Evolutionary conservation across 2,888 invertebrate genomes (phyloP).

Genomic region (Panopea generosa): DNA sequence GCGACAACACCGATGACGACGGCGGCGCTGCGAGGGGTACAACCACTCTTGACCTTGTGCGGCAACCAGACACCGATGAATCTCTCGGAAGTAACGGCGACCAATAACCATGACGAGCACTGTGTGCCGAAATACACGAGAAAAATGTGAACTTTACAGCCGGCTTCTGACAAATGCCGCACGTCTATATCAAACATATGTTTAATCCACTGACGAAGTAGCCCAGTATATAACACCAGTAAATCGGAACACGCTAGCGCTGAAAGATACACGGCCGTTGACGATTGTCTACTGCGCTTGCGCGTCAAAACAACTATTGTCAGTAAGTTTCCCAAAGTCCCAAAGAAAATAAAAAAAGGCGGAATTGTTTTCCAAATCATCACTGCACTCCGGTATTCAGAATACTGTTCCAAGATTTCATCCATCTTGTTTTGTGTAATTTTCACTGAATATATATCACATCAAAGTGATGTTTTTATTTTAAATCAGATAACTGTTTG

Average conservation of each 20-base stretch:
- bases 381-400: slow-evolving; percentile 17
- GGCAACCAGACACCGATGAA: slow-evolving; percentile 75
- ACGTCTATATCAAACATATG: slow-evolving; percentile 63
- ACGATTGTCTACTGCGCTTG: slow-evolving; percentile 58
- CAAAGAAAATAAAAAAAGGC: slow-evolving; percentile 71
- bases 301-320: slow-evolving; percentile 68
- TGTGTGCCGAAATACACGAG: slow-evolving; percentile 72
- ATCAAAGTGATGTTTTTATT: too few relatives aligned
- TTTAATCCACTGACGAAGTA: slow-evolving; percentile 69
- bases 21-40: slow-evolving; percentile 59
- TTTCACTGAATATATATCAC: too few relatives aligned
- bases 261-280: slow-evolving; percentile 72
- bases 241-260: slow-evolving; percentile 70
- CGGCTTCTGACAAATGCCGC: slow-evolving; percentile 43
- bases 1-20: slow-evolving; percentile 58
- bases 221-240: slow-evolving; percentile 71
- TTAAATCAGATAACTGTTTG: too few relatives aligned
- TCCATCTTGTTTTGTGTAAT: too few relatives aligned
- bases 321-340: slow-evolving; percentile 74
- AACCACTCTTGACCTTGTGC: slow-evolving; percentile 69
- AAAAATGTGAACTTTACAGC: slow-evolving; percentile 71
- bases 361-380: slow-evolving; percentile 63
- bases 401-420: not conserved
- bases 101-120: slow-evolving; percentile 77
- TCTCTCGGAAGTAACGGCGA: slow-evolving; percentile 76